Base-by-base conservation (phyloP, 2,797 vertebrate genomes). In the Brachyalestes nurse region DNA sequence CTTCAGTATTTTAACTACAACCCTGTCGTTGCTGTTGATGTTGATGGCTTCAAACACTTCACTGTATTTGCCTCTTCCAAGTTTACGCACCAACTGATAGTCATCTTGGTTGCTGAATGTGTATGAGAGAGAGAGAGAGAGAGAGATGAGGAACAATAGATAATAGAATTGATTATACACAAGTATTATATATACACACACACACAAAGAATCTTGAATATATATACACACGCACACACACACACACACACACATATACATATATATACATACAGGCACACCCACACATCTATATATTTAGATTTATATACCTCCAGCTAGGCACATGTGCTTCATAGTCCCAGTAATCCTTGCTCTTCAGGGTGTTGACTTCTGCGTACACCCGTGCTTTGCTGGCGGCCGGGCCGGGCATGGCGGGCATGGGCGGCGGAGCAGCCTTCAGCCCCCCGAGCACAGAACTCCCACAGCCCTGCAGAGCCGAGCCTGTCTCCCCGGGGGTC, bases 11-110 rank as follows among this genome's bases (percentile, higher is more conserved):
- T 99, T 99, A 79, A 99, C 97, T 71, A 99, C 98, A 73, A 99
- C 97, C 85, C 97, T 96, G 90, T 99, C 98, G 71, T 97, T 99
- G 94, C 96, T 99, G 91, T 96, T 99, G 91, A 99, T 96, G 91
- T 99, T 99, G 90, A 99, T 98, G 89, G 98, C 97, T 92, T 99
- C 98, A 69, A 99, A 99, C 23, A 99, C 98, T 92, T 99, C 98
- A 25, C 98, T 99, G 93, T 99, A 99, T 88, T 99, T 99, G 64
- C 98, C 98, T 79, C 98, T 91, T 71, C 98, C 98, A 55, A 99
- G 93, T 91, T 99, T 99, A 2, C 97, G 96, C 78, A 99, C 97
- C 90, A 99, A 90, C 91, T 99, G 97, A 89, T 99, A 99, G 91
- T 99, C 97, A 89, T 99, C 98, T 90, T 99, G 98, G 91, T 99